Evolutionary conservation across 2,888 invertebrate species (phyloP), one percentile per base, ranked within the genome.

Genomic region (Desoria tigrina): DNA sequence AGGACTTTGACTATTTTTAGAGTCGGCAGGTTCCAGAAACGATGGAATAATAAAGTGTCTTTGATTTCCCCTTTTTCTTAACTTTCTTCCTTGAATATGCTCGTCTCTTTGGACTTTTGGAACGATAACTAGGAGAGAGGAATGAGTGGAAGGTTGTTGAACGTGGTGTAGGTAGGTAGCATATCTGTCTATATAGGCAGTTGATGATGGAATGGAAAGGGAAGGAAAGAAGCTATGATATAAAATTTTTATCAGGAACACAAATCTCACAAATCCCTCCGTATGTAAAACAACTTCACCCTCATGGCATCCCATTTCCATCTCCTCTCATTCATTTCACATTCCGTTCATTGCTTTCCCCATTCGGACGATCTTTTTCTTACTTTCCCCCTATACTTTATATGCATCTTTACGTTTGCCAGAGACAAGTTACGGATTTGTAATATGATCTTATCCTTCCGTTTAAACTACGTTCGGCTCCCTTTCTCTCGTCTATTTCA

Each of bases 281-380:
- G 61, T 54, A 54, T 61, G 54, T 61, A 61, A 61, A 61, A 53
- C 61, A 61, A 61, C 61, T 50, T 61, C 45, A 61, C 61, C 61
- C 59, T 51, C 61, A 39, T 32, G 39, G 61, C 51, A 49, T 51
- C 27, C 51, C 50, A 50, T 61, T 50, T 51, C 50, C 51, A 49
- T 59, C 50, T 58, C 18, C 27, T 21, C 18, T 49, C 51, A 57
- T 51, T 57, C 57, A 58, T 57, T 63, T 63, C 57, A 63, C 63
- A 57, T 51, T 50, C 51, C 42, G 57, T 57, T 37, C 57, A 57
- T 57, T 57, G 57, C 57, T 57, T 57, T 57, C 57, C 24, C 57
- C 57, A 37, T 55, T 28, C 21, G 32, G 53, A 24, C 23, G 53
- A 14, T 26, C 26, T 14, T 28, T 28, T 21, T 45, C 16, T 45